Conservation (phyloP, 1,140 invertebrate species). For the Drosophila bifasciata region DNA sequence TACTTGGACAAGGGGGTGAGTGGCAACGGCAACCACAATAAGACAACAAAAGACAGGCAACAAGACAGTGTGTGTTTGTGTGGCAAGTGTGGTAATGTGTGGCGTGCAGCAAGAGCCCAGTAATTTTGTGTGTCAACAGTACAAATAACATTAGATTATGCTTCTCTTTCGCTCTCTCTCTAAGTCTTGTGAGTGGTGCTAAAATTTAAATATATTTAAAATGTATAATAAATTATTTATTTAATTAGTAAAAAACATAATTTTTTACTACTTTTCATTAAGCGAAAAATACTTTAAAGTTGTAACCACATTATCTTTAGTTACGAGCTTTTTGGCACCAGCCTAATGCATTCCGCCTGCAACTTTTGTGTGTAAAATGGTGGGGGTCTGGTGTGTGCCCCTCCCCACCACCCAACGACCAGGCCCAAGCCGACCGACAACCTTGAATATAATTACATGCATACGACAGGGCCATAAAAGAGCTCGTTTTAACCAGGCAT, state of each 20-base stretch:
- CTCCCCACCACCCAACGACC: no score
- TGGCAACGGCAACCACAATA: slow-evolving; percentile 1
- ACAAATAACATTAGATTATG: slow-evolving; percentile 29
- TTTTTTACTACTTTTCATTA: no score
- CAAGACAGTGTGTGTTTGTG: no score
- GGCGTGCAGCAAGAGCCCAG: slow-evolving; percentile 8
- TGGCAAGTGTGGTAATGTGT: slow-evolving; percentile 16
- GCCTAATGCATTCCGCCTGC: slow-evolving; percentile 13
- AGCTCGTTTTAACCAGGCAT: slow-evolving; percentile 14
- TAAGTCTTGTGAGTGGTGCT: no score
- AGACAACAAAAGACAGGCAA: neutral
- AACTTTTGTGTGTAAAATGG: slow-evolving; percentile 14
- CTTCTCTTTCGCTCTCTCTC: neutral
- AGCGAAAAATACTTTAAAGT: no score
- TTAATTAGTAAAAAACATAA: no score
- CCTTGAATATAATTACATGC: slow-evolving; percentile 37
- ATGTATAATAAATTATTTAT: no score
- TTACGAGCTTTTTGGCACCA: slow-evolving; percentile 24
- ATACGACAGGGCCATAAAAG: slow-evolving; percentile 1
- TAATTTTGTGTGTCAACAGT: slow-evolving; percentile 38
- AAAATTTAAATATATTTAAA: no score
- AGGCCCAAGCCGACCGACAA: slow-evolving; percentile 1
- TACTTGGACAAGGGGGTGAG: neutral
- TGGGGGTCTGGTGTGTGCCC: neutral
- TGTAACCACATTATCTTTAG: no score